phyloP scores from a whole-genome alignment of 2,888 invertebrate genomes.

The Tortricodes alternella region DNA sequence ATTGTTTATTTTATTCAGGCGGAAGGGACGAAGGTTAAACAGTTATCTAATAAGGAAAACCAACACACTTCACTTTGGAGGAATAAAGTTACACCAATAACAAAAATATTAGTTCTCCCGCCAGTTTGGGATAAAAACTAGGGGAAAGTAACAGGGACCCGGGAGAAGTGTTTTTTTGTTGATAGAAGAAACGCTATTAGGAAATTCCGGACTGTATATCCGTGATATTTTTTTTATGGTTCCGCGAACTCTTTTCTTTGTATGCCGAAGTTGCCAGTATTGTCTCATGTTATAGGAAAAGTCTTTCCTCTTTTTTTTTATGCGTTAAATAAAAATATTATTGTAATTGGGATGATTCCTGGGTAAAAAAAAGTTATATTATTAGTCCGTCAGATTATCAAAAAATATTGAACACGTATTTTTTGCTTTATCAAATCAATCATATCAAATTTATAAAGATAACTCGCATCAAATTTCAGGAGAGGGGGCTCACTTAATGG shows the following conservation, averaged over 20 bases:
- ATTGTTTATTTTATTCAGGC: neutral
- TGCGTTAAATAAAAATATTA: neutral
- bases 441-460: too few relatives aligned
- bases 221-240: conserved; percentile 10
- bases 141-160: conserved; percentile 10
- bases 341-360: too few relatives aligned
- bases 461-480: too few relatives aligned
- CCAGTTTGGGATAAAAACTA: conserved; percentile 12
- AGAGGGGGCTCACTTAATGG: too few relatives aligned
- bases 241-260: conserved; percentile 8
- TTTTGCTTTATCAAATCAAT: too few relatives aligned
- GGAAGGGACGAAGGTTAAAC: neutral
- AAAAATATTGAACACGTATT: too few relatives aligned
- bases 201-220: conserved; percentile 1
- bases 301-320: neutral
- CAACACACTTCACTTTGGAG: conserved; percentile 14
- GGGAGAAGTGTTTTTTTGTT: conserved; percentile 16
- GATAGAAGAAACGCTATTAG: conserved; percentile 19
- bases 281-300: neutral
- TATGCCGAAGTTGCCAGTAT: neutral
- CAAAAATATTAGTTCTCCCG: conserved; percentile 26
- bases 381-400: too few relatives aligned
- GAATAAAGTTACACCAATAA: conserved; percentile 30
- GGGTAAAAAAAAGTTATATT: neutral
- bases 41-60: conserved; percentile 14